A percentile compares a stretch with the other conserved stretches of the same genome.
phyloP scores from a whole-genome alignment of 2,113 vertebrate genomes.

The Bungarus multicinctus region DNA sequence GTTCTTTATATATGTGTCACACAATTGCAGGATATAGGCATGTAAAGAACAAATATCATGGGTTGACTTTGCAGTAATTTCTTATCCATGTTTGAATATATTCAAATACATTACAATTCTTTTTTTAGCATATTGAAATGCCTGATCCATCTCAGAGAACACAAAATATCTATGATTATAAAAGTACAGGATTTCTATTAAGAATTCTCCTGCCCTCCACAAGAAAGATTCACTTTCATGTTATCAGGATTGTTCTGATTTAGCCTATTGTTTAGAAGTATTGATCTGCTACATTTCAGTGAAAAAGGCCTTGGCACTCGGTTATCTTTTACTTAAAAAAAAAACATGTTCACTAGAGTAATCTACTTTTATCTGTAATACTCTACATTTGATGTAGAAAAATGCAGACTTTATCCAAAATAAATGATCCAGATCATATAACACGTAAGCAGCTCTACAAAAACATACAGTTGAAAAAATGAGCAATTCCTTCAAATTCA shows the following conservation, averaged over 20 bases:
- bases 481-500: background rate
- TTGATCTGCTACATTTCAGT: background rate
- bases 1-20: background rate
- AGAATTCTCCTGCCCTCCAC: background rate
- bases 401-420: background rate
- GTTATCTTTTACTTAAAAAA: background rate
- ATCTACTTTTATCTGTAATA: background rate
- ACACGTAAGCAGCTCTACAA: background rate
- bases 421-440: background rate
- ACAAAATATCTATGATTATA: background rate
- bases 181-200: background rate
- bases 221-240: background rate
- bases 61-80: background rate
- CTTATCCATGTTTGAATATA: background rate
- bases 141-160: background rate
- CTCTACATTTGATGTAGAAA: background rate
- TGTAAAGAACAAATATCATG: background rate
- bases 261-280: background rate
- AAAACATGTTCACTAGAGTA: background rate
- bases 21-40: background rate
- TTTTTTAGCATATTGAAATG: background rate
- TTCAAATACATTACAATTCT: background rate
- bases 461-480: background rate
- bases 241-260: background rate
- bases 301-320: background rate